Conservation (phyloP, 2,888 invertebrate species). For the Coenonympha arcania region DNA sequence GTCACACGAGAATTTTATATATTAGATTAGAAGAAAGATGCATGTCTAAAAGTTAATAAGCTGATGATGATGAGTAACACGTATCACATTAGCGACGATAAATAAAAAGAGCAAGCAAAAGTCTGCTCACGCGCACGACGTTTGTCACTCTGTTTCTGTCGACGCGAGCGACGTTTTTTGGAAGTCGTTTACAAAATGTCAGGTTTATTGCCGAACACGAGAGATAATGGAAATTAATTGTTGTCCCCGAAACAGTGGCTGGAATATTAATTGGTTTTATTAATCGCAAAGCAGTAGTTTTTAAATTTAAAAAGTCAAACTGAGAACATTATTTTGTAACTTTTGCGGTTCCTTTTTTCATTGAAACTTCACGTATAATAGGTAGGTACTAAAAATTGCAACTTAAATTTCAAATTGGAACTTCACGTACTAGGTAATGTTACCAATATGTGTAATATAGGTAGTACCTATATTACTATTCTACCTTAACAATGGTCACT, state of each 20-base stretch:
- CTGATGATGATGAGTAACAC: not conserved
- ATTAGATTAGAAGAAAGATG: not conserved
- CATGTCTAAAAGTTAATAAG: not conserved
- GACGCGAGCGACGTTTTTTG: slow-evolving; percentile 18
- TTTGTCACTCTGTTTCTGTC: slow-evolving; percentile 18
- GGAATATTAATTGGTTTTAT: slow-evolving; percentile 25
- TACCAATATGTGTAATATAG: too few species aligned
- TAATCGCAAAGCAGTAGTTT: not conserved
- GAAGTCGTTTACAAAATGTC: slow-evolving; percentile 17
- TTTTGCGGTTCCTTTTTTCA: not conserved
- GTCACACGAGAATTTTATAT: too few species aligned
- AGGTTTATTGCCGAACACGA: slow-evolving; percentile 14
- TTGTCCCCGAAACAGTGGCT: slow-evolving; percentile 5
- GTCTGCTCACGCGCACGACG: not conserved
- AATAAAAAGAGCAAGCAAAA: not conserved
- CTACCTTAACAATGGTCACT: too few species aligned
- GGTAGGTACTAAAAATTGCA: too few species aligned
- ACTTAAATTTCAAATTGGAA: too few species aligned
- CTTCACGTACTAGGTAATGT: too few species aligned
- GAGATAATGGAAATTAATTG: slow-evolving; percentile 27
- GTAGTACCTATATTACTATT: too few species aligned
- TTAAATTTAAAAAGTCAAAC: not conserved
- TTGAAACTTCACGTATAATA: too few species aligned
- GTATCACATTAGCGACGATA: not conserved
- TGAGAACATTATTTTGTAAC: not conserved